Evolutionary conservation across 37 sponge, comb jelly and placozoan species (phyloP), one percentile per base, ranked within the genome.

Genomic region (Crambe crambe): DNA sequence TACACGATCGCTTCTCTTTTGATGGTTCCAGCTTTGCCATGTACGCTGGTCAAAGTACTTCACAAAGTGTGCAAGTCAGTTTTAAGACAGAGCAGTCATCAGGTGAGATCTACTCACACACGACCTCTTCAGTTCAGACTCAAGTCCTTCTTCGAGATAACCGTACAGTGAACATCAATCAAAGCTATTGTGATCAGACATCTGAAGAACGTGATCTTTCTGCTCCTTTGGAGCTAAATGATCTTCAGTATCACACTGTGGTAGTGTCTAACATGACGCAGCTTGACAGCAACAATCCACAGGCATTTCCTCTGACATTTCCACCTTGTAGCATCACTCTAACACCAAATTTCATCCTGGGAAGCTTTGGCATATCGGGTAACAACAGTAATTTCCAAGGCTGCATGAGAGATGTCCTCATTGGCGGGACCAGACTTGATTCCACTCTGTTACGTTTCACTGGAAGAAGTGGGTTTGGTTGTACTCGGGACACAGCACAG

Each of bases 401-500:
- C 42, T 85, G 79, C 47, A 23, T 83, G 51, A 65, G 60, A 76
- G 84, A 75, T 20, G 21, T 85, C 26, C 21, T 38, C 26, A 15
- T 60, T 37, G 56, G 72, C 37, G 38, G 39, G 1, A 23, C 26
- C 1, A 63, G 21, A 31, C 56, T 78, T 6, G 60, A 71, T 42
- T 8, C 86, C 29, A 43, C 86, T 9, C 15, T 51, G 2, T 26
- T 77, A 25, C n/a, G 58, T n/a, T 72, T 84, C 47, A 58, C 18
- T 4, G 78, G 71, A 58, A 60, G 20, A 35, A 70, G 77, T 27
- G 59, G 56, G 60, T 70, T 77, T 70, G 85, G 85, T 35, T 84
- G 85, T 60, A 60, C 59, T 21, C 67, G 66, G 0, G 79, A 78
- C 40, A 78, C 79, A 20, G 86, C 79, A 30, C 86, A 78, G 36